Conservation (phyloP, 2,888 invertebrate species). For the Alsophila aescularia region DNA sequence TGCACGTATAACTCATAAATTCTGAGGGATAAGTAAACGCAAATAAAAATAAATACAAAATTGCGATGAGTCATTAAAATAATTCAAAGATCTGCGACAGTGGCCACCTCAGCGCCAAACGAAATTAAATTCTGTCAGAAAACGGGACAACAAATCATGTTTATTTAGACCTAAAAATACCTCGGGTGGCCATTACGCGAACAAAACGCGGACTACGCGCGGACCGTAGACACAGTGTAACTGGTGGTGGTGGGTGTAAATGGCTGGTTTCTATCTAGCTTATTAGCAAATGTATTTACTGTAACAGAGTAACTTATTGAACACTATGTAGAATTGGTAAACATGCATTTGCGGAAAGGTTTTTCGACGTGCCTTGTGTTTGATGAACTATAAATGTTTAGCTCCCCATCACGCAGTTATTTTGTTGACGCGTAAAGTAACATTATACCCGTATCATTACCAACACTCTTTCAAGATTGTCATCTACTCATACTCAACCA, state of each 20-base stretch:
- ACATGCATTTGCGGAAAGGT: too few relatives aligned
- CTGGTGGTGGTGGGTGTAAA: background rate
- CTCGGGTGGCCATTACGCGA: constrained; percentile 80
- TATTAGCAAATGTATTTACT: too few relatives aligned
- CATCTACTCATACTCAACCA: too few relatives aligned
- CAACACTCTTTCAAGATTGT: too few relatives aligned
- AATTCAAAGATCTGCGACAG: constrained; percentile 77
- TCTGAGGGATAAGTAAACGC: constrained; percentile 6
- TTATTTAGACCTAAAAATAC: constrained; percentile 85
- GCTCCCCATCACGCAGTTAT: too few relatives aligned
- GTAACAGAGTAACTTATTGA: too few relatives aligned
- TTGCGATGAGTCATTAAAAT: constrained; percentile 69
- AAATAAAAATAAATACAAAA: constrained; percentile 25
- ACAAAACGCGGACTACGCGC: constrained; percentile 72
- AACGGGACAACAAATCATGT: constrained; percentile 82
- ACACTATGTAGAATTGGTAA: too few relatives aligned
- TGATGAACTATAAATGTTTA: too few relatives aligned
- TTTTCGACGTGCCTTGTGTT: too few relatives aligned
- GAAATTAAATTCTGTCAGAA: constrained; percentile 82
- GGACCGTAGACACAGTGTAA: constrained; percentile 46
- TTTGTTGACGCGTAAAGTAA: too few relatives aligned
- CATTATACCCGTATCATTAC: too few relatives aligned
- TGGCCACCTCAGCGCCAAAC: constrained; percentile 58
- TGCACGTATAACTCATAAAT: background rate
- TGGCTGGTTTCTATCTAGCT: too few relatives aligned